phyloP scores from a whole-genome alignment of 1,140 invertebrate species.

The Bombus confusus region DNA sequence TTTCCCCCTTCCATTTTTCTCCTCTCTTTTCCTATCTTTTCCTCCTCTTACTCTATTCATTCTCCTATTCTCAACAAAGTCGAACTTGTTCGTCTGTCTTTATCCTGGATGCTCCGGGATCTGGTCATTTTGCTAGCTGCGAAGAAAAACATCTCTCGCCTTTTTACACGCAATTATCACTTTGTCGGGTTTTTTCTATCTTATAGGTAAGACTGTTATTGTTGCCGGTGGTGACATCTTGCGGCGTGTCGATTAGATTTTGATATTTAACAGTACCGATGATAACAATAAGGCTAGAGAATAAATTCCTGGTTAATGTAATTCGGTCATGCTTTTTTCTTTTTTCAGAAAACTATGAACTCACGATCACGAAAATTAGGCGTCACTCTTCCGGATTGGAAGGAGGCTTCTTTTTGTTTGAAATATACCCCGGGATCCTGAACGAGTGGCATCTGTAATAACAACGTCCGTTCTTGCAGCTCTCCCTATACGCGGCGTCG shows the following conservation, averaged over 20 bases:
- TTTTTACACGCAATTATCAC: constrained; percentile 71
- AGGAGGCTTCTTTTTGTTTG: constrained; percentile 76
- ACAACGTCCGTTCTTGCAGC: constrained; percentile 69
- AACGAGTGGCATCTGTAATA: constrained; percentile 78
- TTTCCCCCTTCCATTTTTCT: constrained; percentile 8
- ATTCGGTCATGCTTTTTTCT: not conserved
- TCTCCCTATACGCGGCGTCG: constrained; percentile 37
- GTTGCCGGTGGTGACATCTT: not conserved
- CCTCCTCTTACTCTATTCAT: not conserved
- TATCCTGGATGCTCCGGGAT: constrained; percentile 63
- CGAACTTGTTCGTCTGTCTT: not conserved
- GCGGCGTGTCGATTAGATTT: too few species aligned
- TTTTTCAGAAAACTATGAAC: constrained; percentile 32
- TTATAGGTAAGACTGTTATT: constrained; percentile 18
- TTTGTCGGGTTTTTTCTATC: constrained; percentile 67
- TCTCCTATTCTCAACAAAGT: not conserved
- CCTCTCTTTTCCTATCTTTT: not conserved
- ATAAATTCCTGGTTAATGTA: not conserved
- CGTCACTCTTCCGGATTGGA: constrained; percentile 63
- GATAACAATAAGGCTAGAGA: not conserved
- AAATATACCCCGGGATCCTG: constrained; percentile 74
- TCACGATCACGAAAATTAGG: constrained; percentile 60
- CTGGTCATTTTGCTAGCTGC: constrained; percentile 71
- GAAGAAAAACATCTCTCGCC: constrained; percentile 74
- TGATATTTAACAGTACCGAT: not conserved